Evolutionary conservation across 1,140 invertebrate species (phyloP).

Genomic region (Penaeus japonicus): DNA sequence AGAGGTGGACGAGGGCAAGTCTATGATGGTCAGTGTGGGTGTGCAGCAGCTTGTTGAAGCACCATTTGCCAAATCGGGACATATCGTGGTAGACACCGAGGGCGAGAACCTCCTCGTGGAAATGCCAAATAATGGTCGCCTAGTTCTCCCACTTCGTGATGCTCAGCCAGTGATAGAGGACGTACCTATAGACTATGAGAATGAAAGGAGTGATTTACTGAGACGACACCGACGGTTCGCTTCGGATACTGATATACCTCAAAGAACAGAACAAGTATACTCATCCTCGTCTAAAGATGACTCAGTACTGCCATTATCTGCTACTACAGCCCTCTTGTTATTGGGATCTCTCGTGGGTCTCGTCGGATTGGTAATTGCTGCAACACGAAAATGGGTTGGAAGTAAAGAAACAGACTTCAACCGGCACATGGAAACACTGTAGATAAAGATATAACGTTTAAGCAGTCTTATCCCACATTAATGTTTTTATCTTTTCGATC

Average conservation of each 20-base stretch:
- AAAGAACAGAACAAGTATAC: background rate
- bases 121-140: background rate
- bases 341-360: too few species aligned
- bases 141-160: constrained; percentile 26
- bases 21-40: constrained; percentile 33
- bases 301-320: too few species aligned
- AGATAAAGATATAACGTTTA: too few species aligned
- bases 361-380: too few species aligned
- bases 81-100: constrained; percentile 20
- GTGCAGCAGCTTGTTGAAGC: constrained; percentile 33
- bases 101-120: constrained; percentile 40
- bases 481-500: too few species aligned
- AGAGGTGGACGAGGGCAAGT: background rate
- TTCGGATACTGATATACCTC: too few species aligned
- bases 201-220: background rate
- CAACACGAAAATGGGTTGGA: too few species aligned
- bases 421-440: too few species aligned
- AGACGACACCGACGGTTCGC: background rate
- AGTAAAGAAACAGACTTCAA: too few species aligned
- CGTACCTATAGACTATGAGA: constrained; percentile 10
- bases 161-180: constrained; percentile 33
- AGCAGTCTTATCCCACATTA: too few species aligned
- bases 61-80: background rate
- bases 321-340: too few species aligned
- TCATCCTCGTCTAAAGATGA: too few species aligned